Evolutionary conservation across 2,113 vertebrate genomes (phyloP).

Genomic region (Channa maculata): DNA sequence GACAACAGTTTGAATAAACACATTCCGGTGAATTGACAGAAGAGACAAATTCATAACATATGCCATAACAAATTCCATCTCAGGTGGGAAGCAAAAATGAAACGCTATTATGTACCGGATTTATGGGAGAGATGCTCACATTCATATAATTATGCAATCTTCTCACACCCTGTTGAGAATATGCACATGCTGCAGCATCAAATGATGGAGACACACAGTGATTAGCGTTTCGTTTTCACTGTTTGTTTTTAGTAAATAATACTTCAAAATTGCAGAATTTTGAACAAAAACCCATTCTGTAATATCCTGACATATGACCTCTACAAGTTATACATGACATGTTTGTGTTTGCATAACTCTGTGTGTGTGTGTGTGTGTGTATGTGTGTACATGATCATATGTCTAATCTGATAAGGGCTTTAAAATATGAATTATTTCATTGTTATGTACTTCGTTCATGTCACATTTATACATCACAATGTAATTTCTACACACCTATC

Average conservation of each 20-base stretch:
- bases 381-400: background rate
- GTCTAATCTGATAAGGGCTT: constrained; percentile 20
- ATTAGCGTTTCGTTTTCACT: background rate
- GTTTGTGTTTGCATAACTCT: background rate
- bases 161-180: constrained; percentile 10
- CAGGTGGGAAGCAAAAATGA: constrained; percentile 32
- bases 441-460: constrained; percentile 6
- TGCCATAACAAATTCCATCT: constrained; percentile 41
- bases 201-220: constrained; percentile 9
- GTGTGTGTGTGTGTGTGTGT: background rate
- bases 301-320: background rate
- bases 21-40: constrained; percentile 40
- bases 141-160: constrained; percentile 41
- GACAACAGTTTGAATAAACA: constrained; percentile 6
- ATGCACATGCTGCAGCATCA: constrained; percentile 1
- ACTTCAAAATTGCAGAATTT: background rate
- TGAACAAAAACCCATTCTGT: background rate
- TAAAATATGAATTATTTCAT: constrained; percentile 16
- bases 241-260: background rate
- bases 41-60: constrained; percentile 44
- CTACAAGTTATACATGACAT: no score
- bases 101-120: constrained; percentile 30
- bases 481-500: constrained; percentile 12
- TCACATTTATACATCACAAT: constrained; percentile 9
- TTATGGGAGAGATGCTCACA: background rate